Base-by-base conservation (phyloP, 2,888 invertebrate species). In the Trissolcus brochymenae region DNA sequence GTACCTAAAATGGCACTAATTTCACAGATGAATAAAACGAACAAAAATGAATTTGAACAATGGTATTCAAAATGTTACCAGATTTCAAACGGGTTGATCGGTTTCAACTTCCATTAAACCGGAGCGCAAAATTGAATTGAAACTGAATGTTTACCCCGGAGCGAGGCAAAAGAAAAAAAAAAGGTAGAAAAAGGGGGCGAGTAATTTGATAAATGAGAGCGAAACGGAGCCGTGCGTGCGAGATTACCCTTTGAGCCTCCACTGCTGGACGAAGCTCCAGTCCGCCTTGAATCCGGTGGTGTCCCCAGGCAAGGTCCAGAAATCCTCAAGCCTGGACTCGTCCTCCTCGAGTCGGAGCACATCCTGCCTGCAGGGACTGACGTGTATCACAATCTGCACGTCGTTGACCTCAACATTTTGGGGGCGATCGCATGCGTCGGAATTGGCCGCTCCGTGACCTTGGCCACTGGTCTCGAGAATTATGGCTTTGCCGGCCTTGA, bases 241-340 rank as follows among this genome's bases (percentile, higher is more conserved):
- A 46, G n/a, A 16, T 86, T 89, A 93, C 93, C 93, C 91, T 89
- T 92, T 91, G 43, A 89, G 82, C 84, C 94, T 91, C 94, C 94
- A 94, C 85, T 92, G 92, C 87, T 94, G 94, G 57, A 94, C 94
- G 86, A 93, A 94, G 85, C 94, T 94, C 94, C 94, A 94, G 86
- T 94, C 94, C 78, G 92, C 93, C 79, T 91, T 90, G 83, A 90
- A 88, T 25, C 88, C 91, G 78, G 88, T 90, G 71, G 87, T 89
- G 81, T 90, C 89, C 76, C 90, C 90, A 75, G 90, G 89, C 84
- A 88, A 83, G 53, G 88, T 87, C 87, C 87, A 87, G 81, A 87
- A 87, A 73, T 89, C 88, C 74, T 87, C 87, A 59, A 85, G 76
- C 40, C 81, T 79, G 60, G 85, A 86, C 81, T 87, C 88, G 80